Percentiles rank a stretch among this genome's conserved stretches.
phyloP scores from a whole-genome alignment of 2,888 invertebrate species.

The Dryobota labecula region DNA sequence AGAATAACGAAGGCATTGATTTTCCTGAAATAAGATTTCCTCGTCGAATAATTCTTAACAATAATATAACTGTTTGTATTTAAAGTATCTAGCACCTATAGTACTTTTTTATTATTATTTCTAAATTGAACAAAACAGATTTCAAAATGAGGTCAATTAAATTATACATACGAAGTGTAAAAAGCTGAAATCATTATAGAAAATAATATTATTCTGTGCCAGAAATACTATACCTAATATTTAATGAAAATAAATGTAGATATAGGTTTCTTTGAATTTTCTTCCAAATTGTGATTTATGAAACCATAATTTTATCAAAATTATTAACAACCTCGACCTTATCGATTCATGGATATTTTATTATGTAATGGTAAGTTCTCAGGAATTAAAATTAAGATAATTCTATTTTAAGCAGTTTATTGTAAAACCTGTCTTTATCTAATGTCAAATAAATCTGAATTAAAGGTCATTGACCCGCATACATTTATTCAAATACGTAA shows the following conservation, averaged over 20 bases:
- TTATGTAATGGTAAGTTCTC: conserved; percentile 53
- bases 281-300: neutral
- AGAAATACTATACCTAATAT: conserved; percentile 30
- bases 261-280: neutral
- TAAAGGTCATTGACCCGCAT: too few species aligned
- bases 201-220: conserved; percentile 51
- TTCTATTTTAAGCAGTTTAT: conserved; percentile 44
- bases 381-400: conserved; percentile 54
- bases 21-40: neutral
- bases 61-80: neutral
- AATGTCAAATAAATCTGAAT: too few species aligned
- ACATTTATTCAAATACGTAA: too few species aligned
- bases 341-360: conserved; percentile 33
- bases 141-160: conserved; percentile 67
- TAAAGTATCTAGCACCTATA: too few species aligned
- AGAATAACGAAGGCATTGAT: too few species aligned
- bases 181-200: conserved; percentile 36
- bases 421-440: conserved; percentile 24
- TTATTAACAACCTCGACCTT: neutral
- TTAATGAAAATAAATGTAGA: conserved; percentile 15
- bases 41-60: neutral
- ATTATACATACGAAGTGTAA: conserved; percentile 59
- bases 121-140: conserved; percentile 37
- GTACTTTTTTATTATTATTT: neutral
- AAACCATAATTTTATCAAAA: neutral